phyloP scores from a whole-genome alignment of 1,140 invertebrate species.

The Bombus superbus region DNA sequence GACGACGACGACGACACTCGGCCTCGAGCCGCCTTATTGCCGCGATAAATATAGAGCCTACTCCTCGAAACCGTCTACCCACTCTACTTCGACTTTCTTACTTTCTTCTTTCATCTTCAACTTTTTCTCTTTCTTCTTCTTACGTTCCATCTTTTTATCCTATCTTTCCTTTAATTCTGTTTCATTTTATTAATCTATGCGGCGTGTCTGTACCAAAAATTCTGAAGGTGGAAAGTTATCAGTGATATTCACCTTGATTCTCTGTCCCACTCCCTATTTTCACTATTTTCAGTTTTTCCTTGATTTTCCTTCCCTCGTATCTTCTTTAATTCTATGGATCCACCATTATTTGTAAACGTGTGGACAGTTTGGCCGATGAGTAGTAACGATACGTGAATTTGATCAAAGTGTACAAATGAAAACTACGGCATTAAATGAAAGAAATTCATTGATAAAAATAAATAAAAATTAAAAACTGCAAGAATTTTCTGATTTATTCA shows the following conservation, averaged over 20 bases:
- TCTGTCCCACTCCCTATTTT: too few species aligned
- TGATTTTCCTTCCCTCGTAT: neutral
- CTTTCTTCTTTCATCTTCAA: slow-evolving; percentile 34
- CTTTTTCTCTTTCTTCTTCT: neutral
- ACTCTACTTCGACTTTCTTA: slow-evolving; percentile 8
- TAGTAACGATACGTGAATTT: too few species aligned
- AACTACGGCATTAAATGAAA: too few species aligned
- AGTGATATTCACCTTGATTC: too few species aligned
- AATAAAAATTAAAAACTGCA: too few species aligned
- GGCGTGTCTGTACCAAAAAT: neutral
- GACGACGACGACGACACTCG: slow-evolving; percentile 45
- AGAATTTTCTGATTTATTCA: neutral
- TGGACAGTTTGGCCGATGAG: too few species aligned
- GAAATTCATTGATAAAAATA: neutral
- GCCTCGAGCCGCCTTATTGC: slow-evolving; percentile 72
- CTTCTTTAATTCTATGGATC: neutral
- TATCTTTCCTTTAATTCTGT: neutral
- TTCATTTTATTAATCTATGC: too few species aligned
- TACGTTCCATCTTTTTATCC: too few species aligned
- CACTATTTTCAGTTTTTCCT: too few species aligned
- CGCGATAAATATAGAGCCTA: slow-evolving; percentile 76
- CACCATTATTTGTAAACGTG: too few species aligned
- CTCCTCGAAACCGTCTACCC: slow-evolving; percentile 59
- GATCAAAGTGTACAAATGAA: too few species aligned
- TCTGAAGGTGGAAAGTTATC: too few species aligned